Evolutionary conservation across 2,113 vertebrate genomes (phyloP).

Genomic region (Corydoras sp.): DNA sequence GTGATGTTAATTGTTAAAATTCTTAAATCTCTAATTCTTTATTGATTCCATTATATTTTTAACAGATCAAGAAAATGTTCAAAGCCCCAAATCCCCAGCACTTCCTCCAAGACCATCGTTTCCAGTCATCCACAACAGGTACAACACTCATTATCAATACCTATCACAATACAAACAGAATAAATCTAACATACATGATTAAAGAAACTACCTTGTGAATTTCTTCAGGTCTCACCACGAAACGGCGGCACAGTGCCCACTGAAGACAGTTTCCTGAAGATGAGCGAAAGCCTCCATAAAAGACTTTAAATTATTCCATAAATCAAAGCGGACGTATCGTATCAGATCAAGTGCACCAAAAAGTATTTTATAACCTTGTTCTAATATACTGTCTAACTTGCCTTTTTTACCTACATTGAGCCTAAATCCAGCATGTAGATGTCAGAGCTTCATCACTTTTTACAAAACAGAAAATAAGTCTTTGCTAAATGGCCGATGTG

Average conservation of each 20-base stretch:
- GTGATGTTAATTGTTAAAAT: background rate
- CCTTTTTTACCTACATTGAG: slow-evolving; percentile 27
- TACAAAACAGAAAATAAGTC: slow-evolving; percentile 34
- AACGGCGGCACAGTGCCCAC: slow-evolving; percentile 82
- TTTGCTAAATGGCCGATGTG: slow-evolving; percentile 44
- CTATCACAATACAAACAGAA: background rate
- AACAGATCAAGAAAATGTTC: slow-evolving; percentile 81
- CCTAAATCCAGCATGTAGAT: slow-evolving; percentile 39
- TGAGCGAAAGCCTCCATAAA: slow-evolving; percentile 15
- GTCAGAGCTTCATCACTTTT: slow-evolving; percentile 33
- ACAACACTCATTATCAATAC: slow-evolving; percentile 49
- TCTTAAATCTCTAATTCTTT: background rate
- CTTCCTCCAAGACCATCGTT: slow-evolving; percentile 81
- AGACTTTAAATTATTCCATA: slow-evolving; percentile 44
- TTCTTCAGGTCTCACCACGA: slow-evolving; percentile 83
- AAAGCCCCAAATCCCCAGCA: slow-evolving; percentile 78
- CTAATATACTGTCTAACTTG: slow-evolving; percentile 26
- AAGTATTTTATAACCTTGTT: slow-evolving; percentile 37
- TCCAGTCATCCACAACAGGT: slow-evolving; percentile 91
- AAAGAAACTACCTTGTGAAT: slow-evolving; percentile 1
- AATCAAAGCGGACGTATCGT: slow-evolving; percentile 29
- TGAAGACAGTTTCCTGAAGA: slow-evolving; percentile 78
- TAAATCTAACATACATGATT: background rate
- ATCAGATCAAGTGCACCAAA: slow-evolving; percentile 35
- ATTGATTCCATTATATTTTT: slow-evolving; percentile 22